Conservation (phyloP, 2,797 vertebrate species). For the Thamnophis elegans region DNA sequence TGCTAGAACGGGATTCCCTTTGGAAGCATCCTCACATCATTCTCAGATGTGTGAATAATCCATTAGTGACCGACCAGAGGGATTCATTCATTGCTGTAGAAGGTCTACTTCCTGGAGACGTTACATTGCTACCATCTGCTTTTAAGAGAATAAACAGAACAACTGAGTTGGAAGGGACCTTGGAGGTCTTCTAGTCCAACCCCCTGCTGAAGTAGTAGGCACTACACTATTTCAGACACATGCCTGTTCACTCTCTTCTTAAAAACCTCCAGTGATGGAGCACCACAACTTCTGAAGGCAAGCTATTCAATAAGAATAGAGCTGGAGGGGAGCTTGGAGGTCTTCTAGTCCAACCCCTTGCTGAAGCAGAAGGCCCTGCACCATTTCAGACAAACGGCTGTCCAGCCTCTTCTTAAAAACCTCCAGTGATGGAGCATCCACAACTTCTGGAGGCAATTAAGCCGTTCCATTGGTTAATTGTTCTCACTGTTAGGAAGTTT, state of each 20-base stretch:
- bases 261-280: not conserved
- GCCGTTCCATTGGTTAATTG: no score
- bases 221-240: not conserved
- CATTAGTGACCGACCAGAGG: conserved; percentile 68
- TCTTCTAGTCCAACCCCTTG: not conserved
- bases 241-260: not conserved
- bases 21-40: conserved; percentile 69
- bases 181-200: not conserved
- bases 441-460: no score
- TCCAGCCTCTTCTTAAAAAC: not conserved
- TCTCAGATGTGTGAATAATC: conserved; percentile 75
- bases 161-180: not conserved
- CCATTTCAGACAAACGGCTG: no score
- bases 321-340: not conserved
- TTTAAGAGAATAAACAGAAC: not conserved
- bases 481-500: no score
- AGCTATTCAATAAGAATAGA: no score
- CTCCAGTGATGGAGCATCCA: not conserved
- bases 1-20: conserved; percentile 68
- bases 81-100: conserved; percentile 63
- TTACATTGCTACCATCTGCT: conserved; percentile 9
- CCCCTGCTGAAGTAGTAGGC: not conserved
- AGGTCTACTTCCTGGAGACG: conserved; percentile 61
- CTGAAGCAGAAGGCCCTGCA: not conserved
- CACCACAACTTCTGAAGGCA: no score